Conservation (phyloP, 2,797 vertebrate genomes). For the Pteropus rufus region DNA sequence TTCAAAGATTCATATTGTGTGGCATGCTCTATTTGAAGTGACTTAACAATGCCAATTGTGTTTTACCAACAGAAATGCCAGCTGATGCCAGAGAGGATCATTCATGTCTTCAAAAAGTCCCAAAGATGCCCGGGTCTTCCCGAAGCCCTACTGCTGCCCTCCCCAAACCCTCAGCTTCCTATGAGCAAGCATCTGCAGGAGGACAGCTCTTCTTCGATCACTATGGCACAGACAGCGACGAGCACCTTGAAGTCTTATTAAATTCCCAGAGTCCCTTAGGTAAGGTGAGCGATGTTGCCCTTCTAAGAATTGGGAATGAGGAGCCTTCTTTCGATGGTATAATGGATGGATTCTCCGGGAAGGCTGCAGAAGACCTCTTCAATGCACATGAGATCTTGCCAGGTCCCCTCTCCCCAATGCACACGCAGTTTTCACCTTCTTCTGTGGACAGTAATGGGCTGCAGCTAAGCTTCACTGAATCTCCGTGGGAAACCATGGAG, state of each 20-base stretch:
- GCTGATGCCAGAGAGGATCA: constrained; percentile 95
- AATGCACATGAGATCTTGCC: constrained; percentile 90
- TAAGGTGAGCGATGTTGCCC: constrained; percentile 85
- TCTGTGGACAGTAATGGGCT: constrained; percentile 85
- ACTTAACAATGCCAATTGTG: background rate
- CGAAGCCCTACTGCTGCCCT: constrained; percentile 84
- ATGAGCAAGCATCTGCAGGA: constrained; percentile 85
- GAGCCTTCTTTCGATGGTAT: constrained; percentile 88
- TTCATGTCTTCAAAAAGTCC: constrained; percentile 93
- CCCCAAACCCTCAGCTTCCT: constrained; percentile 86
- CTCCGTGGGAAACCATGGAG: constrained; percentile 98
- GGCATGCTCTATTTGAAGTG: background rate
- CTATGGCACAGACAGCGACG: constrained; percentile 82
- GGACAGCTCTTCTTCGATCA: constrained; percentile 88
- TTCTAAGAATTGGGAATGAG: constrained; percentile 89
- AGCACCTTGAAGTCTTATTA: constrained; percentile 92
- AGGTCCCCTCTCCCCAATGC: constrained; percentile 89
- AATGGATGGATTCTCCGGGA: constrained; percentile 86
- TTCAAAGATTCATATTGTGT: background rate
- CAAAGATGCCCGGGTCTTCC: constrained; percentile 91
- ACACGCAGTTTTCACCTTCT: constrained; percentile 87
- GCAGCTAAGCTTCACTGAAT: constrained; percentile 94
- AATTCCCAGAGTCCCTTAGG: constrained; percentile 87
- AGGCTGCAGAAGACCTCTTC: constrained; percentile 89
- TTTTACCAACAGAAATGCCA: constrained; percentile 92